A percentile compares a stretch with the other conserved stretches of the same genome.
phyloP scores from a whole-genome alignment of 2,113 vertebrate genomes.

The Phaethornis superciliosus region DNA sequence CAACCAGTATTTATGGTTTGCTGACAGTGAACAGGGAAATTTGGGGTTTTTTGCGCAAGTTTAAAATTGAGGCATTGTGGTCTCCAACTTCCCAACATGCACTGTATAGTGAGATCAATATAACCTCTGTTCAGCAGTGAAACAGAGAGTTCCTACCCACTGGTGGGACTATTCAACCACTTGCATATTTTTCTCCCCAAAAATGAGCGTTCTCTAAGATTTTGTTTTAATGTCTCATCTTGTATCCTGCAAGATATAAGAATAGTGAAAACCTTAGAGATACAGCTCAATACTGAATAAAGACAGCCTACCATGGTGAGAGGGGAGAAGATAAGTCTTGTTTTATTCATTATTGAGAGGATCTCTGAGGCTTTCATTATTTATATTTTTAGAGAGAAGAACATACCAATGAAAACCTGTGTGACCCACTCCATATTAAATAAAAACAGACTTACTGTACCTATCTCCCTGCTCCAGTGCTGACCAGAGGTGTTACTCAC shows the following conservation, averaged over 20 bases:
- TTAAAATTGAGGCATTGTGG: not conserved
- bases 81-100: slow-evolving; percentile 38
- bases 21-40: not conserved
- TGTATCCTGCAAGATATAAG: not conserved
- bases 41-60: not conserved
- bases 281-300: slow-evolving; percentile 66
- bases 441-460: slow-evolving; percentile 71
- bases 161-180: not conserved
- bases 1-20: not conserved
- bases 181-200: slow-evolving; percentile 10
- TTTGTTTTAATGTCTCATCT: slow-evolving; percentile 17
- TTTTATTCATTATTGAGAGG: slow-evolving; percentile 74
- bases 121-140: slow-evolving; percentile 68
- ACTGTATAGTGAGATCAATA: slow-evolving; percentile 54
- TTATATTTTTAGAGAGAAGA: slow-evolving; percentile 30
- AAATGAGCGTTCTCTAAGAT: slow-evolving; percentile 46
- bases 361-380: slow-evolving; percentile 71
- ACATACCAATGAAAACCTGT: slow-evolving; percentile 60
- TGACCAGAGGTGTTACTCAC: slow-evolving; percentile 72
- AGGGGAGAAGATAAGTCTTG: slow-evolving; percentile 63
- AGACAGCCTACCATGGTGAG: slow-evolving; percentile 10
- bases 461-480: slow-evolving; percentile 72
- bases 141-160: slow-evolving; percentile 61
- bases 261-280: slow-evolving; percentile 64
- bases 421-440: slow-evolving; percentile 71